Percentiles rank a stretch among this genome's conserved stretches.
Conservation (phyloP, 1,140 invertebrate genomes). For the Mizuhopecten yessoensis region DNA sequence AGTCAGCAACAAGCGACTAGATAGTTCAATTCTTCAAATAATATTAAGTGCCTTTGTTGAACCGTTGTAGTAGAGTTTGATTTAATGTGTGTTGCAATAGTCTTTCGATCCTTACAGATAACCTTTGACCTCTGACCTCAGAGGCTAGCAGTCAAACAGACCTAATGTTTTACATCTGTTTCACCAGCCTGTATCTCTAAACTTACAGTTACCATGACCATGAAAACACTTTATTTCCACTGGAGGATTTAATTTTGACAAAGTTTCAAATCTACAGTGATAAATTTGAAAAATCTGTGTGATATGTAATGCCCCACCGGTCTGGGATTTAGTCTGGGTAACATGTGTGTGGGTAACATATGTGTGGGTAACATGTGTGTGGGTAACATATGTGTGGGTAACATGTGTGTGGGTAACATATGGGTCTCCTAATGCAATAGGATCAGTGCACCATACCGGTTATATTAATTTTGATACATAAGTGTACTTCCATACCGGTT, state of each 20-base stretch:
- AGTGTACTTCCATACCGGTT: not conserved
- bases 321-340: not conserved
- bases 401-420: constrained; percentile 2
- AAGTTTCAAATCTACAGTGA: constrained; percentile 17
- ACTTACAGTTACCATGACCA: not conserved
- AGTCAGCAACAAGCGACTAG: too few relatives aligned
- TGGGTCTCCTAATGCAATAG: not conserved
- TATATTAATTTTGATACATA: too few relatives aligned
- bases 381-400: too few relatives aligned
- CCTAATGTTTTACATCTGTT: constrained; percentile 33
- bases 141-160: not conserved
- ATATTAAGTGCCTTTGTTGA: too few relatives aligned
- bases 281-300: not conserved
- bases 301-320: not conserved
- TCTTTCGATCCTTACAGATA: not conserved
- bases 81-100: too few relatives aligned
- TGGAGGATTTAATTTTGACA: constrained; percentile 28
- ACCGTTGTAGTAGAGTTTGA: too few relatives aligned
- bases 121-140: not conserved
- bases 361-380: too few relatives aligned
- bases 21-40: too few relatives aligned
- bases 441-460: too few relatives aligned
- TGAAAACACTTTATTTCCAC: not conserved
- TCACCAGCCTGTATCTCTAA: not conserved
- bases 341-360: not conserved